Percentiles rank a stretch among this genome's conserved stretches.
Evolutionary conservation across 92 coral and sea anemone species (phyloP).

Genomic region (Phenganax stokvisi): DNA sequence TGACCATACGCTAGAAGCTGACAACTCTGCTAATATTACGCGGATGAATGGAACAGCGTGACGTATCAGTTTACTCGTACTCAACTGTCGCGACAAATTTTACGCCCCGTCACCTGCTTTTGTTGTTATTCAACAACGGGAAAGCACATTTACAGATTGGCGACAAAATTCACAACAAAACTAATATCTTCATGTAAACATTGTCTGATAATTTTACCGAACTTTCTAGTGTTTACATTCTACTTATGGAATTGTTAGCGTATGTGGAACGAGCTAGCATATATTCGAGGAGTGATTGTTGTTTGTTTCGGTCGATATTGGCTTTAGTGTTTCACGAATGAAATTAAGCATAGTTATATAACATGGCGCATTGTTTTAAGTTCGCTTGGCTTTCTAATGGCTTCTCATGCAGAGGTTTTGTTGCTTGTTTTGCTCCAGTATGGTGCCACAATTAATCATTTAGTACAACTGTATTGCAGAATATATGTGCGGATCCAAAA

Average conservation of each 20-base stretch:
- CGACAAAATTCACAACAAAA: background rate
- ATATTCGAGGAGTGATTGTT: too few relatives aligned
- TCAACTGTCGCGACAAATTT: slow-evolving; percentile 19
- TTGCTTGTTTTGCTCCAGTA: background rate
- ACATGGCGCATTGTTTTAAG: background rate
- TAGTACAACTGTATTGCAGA: background rate
- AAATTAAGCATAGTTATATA: background rate
- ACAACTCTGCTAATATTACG: too few relatives aligned
- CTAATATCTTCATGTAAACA: background rate
- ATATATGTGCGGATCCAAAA: background rate
- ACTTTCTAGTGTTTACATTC: too few relatives aligned
- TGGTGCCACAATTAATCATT: background rate
- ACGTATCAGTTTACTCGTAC: background rate
- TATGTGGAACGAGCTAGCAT: too few relatives aligned
- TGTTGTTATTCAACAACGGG: background rate
- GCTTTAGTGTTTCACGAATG: too few relatives aligned
- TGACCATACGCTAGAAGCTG: too few relatives aligned
- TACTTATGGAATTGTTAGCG: too few relatives aligned
- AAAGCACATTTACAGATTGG: background rate
- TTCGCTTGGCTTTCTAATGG: background rate
- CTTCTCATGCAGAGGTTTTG: background rate
- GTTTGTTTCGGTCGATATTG: too few relatives aligned
- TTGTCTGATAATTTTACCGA: background rate
- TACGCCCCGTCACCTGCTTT: slow-evolving; percentile 9
- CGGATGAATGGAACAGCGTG: background rate